These are phyloP conservation scores for Lamprologus speciosus DNA, from an alignment of 2,113 vertebrate genomes.

Conservation along the genomic window DNA sequence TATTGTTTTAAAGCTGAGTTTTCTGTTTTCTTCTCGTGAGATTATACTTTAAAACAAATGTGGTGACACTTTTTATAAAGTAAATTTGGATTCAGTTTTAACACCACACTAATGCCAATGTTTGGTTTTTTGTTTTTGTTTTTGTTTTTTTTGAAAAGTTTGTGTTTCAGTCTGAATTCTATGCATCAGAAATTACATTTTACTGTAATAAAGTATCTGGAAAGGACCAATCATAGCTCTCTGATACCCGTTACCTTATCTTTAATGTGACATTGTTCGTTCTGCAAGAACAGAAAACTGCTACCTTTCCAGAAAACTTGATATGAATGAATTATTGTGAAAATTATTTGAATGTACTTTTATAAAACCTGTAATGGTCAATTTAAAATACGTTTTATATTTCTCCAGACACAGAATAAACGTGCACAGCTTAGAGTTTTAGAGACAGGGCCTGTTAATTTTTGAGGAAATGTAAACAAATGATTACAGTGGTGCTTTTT, in stretches of 20 bases:
- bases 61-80: background rate
- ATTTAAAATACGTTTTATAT: constrained; percentile 29
- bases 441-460: background rate
- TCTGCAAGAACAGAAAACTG: constrained; percentile 14
- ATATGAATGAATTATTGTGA: constrained; percentile 15
- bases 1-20: background rate
- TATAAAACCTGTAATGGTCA: constrained; percentile 7
- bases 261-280: background rate
- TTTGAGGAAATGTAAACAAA: background rate
- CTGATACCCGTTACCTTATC: constrained; percentile 1
- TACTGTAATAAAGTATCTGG: background rate
- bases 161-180: background rate
- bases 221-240: constrained; percentile 1
- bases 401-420: background rate
- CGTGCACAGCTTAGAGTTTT: background rate
- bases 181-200: constrained; percentile 1
- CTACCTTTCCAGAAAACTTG: background rate
- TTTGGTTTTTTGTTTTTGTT: background rate
- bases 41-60: background rate
- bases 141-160: fast-evolving
- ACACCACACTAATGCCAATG: background rate
- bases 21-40: fast-evolving
- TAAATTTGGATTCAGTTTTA: background rate
- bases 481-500: background rate
- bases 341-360: constrained; percentile 43